Evolutionary conservation across 2,888 invertebrate genomes (phyloP).

Genomic region (Rhabditoides inermis): DNA sequence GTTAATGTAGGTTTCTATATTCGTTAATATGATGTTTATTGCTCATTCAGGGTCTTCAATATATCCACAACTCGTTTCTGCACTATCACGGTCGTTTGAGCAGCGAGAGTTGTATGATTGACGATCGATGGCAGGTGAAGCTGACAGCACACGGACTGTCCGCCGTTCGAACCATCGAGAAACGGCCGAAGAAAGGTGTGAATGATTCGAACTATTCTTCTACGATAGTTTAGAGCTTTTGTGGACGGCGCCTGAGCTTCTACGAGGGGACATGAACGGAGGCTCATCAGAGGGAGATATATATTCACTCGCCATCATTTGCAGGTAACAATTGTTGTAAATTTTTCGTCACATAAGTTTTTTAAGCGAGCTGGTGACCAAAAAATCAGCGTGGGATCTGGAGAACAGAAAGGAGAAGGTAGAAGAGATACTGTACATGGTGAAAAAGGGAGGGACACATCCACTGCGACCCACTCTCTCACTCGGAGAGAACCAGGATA

Average conservation of each 20-base stretch:
- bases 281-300: slow-evolving; percentile 30
- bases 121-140: slow-evolving; percentile 44
- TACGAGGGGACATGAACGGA: slow-evolving; percentile 25
- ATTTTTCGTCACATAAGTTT: slow-evolving; percentile 9
- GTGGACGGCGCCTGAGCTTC: slow-evolving; percentile 41
- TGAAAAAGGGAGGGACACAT: slow-evolving; percentile 33
- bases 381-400: slow-evolving; percentile 29
- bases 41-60: slow-evolving; percentile 23
- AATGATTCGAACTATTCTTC: neutral
- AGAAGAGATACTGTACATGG: slow-evolving; percentile 41
- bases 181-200: slow-evolving; percentile 16
- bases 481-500: slow-evolving; percentile 20
- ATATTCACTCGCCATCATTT: slow-evolving; percentile 7
- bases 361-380: slow-evolving; percentile 21
- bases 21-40: neutral
- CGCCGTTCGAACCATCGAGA: slow-evolving; percentile 21
- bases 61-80: slow-evolving; percentile 21
- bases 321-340: neutral
- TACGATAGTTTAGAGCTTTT: slow-evolving; percentile 22
- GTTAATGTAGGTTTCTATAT: slow-evolving; percentile 16
- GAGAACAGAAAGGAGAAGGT: slow-evolving; percentile 33
- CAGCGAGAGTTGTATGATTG: slow-evolving; percentile 26
- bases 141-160: slow-evolving; percentile 28
- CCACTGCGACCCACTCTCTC: slow-evolving; percentile 26
- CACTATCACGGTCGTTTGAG: slow-evolving; percentile 22